A percentile compares a stretch with the other conserved stretches of the same genome.
Evolutionary conservation across 1,140 invertebrate genomes (phyloP).

Genomic region (Telenomus remus): DNA sequence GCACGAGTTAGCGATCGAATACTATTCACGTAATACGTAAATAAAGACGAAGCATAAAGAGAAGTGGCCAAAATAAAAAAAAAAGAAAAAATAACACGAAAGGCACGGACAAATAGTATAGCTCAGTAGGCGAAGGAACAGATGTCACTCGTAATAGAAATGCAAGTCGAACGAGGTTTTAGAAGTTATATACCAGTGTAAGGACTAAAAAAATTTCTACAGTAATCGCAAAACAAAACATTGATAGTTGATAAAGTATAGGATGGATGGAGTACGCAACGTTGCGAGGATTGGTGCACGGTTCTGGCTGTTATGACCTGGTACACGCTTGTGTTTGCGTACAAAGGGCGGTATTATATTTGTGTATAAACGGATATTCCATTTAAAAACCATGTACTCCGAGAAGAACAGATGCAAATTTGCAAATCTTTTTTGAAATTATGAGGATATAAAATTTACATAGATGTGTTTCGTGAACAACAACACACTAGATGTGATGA

Average conservation of each 20-base stretch:
- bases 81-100: slow-evolving; percentile 8
- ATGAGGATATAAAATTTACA: slow-evolving; percentile 49
- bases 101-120: slow-evolving; percentile 47
- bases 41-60: slow-evolving; percentile 14
- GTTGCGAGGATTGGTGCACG: slow-evolving; percentile 60
- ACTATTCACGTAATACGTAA: slow-evolving; percentile 52
- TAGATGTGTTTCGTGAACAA: slow-evolving; percentile 52
- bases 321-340: slow-evolving; percentile 38
- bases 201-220: slow-evolving; percentile 19
- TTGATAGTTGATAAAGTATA: slow-evolving; percentile 33
- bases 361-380: slow-evolving; percentile 11
- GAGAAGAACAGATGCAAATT: slow-evolving; percentile 4
- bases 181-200: slow-evolving; percentile 32
- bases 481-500: slow-evolving; percentile 49
- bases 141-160: slow-evolving; percentile 58
- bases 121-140: slow-evolving; percentile 35
- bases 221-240: slow-evolving; percentile 47
- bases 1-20: slow-evolving; percentile 54
- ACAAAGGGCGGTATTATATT: slow-evolving; percentile 11
- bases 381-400: slow-evolving; percentile 8
- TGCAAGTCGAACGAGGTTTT: slow-evolving; percentile 30
- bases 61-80: neutral
- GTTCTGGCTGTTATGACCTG: slow-evolving; percentile 63
- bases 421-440: slow-evolving; percentile 46
- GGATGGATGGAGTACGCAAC: slow-evolving; percentile 54